These are phyloP conservation scores for Falco concolor DNA, from an alignment of 2,797 vertebrate species.

Conservation along the genomic window DNA sequence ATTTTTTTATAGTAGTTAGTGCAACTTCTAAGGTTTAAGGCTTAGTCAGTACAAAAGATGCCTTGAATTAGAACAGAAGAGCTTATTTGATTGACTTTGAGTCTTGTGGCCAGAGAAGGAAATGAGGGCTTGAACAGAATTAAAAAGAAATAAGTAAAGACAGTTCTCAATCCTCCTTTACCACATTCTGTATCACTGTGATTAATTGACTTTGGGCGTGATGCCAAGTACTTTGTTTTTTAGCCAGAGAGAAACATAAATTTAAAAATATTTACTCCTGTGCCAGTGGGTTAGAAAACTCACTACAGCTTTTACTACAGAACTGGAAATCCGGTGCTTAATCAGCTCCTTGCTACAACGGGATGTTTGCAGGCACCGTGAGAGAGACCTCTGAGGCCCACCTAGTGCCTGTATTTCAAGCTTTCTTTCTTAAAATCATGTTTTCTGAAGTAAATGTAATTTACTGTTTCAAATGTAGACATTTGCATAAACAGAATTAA, in stretches of 20 bases:
- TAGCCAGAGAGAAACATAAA: neutral
- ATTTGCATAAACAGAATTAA: neutral
- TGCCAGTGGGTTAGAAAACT: neutral
- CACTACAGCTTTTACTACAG: neutral
- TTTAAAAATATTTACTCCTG: neutral
- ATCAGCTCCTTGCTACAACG: neutral
- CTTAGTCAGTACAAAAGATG: neutral
- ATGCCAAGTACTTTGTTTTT: neutral
- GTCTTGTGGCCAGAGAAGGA: neutral
- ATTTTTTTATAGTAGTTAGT: neutral
- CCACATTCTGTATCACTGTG: neutral
- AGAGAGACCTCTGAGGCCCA: neutral
- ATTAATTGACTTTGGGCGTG: neutral
- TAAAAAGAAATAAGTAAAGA: neutral
- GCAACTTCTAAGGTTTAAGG: neutral
- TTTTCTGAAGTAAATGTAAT: neutral
- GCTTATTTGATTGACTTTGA: neutral
- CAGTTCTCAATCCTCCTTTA: neutral
- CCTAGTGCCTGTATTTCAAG: neutral
- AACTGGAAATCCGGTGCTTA: neutral
- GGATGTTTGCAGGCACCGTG: neutral
- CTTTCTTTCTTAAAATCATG: neutral
- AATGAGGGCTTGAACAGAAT: neutral
- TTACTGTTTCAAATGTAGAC: neutral
- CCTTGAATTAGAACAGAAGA: neutral